These are phyloP conservation scores for Pseudococcus jackbeardsleyi DNA, from an alignment of 2,888 invertebrate genomes.

Conservation along the genomic window DNA sequence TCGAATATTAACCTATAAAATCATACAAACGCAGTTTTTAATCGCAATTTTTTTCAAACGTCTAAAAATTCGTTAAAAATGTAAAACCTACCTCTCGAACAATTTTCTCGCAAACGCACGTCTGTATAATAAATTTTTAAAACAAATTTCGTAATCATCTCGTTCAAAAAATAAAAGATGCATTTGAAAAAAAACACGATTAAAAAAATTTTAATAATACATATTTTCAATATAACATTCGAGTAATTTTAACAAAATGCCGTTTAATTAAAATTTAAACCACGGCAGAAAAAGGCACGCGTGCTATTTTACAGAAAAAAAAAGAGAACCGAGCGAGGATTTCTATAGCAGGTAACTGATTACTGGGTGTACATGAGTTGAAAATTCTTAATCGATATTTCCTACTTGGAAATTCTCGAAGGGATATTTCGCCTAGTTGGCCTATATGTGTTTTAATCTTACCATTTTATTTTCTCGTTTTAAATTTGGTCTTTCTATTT, in stretches of 20 bases:
- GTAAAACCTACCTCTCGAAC: too few species aligned
- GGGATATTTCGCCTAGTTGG: neutral
- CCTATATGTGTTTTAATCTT: neutral
- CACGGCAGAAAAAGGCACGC: neutral
- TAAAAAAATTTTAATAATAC: too few species aligned
- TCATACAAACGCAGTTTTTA: too few species aligned
- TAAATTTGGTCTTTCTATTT: neutral
- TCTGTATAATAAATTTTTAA: too few species aligned
- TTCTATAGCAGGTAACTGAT: neutral
- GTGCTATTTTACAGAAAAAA: neutral
- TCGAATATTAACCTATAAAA: too few species aligned
- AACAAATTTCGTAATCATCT: too few species aligned
- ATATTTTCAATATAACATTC: neutral
- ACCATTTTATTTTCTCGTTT: neutral
- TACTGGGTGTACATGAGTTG: neutral
- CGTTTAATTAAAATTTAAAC: neutral
- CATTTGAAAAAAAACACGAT: too few species aligned
- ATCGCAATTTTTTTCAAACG: too few species aligned
- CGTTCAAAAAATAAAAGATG: too few species aligned
- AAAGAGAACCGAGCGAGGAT: too few species aligned
- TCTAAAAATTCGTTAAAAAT: too few species aligned
- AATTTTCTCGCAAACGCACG: too few species aligned
- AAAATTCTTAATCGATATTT: constrained; percentile 10
- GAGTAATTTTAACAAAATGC: neutral
- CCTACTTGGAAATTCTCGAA: neutral